phyloP scores from a whole-genome alignment of 2,888 invertebrate genomes.

The Eilema griseolum region DNA sequence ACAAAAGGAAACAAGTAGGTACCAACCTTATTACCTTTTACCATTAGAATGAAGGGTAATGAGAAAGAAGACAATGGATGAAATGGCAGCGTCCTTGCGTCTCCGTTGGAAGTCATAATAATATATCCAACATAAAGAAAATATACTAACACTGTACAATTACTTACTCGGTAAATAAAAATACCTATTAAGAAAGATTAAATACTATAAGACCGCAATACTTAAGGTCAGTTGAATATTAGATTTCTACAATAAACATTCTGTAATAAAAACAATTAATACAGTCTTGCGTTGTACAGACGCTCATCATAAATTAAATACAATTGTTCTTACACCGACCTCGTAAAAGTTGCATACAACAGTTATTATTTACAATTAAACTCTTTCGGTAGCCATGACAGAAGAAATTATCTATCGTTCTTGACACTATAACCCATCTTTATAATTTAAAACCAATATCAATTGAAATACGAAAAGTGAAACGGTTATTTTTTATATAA shows the following conservation, averaged over 20 bases:
- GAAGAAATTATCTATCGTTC: conserved; percentile 24
- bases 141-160: neutral
- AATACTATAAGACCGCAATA: neutral
- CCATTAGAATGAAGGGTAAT: too few species aligned
- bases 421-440: conserved; percentile 43
- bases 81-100: too few species aligned
- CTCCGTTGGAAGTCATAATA: too few species aligned
- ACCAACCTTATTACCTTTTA: too few species aligned
- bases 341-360: conserved; percentile 6
- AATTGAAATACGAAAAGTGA: too few species aligned
- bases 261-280: conserved; percentile 1
- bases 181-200: neutral
- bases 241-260: neutral
- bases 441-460: conserved; percentile 31
- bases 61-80: too few species aligned
- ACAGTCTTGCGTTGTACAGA: neutral
- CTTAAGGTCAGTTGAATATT: neutral
- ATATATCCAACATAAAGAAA: neutral
- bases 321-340: conserved; percentile 3
- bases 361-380: neutral
- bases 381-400: conserved; percentile 1
- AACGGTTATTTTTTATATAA: too few species aligned
- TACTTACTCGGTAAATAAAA: neutral
- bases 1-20: too few species aligned
- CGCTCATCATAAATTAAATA: neutral